Evolutionary conservation across 2,888 invertebrate species (phyloP), one percentile per base, ranked within the genome.

Genomic region (Athalia circularis): DNA sequence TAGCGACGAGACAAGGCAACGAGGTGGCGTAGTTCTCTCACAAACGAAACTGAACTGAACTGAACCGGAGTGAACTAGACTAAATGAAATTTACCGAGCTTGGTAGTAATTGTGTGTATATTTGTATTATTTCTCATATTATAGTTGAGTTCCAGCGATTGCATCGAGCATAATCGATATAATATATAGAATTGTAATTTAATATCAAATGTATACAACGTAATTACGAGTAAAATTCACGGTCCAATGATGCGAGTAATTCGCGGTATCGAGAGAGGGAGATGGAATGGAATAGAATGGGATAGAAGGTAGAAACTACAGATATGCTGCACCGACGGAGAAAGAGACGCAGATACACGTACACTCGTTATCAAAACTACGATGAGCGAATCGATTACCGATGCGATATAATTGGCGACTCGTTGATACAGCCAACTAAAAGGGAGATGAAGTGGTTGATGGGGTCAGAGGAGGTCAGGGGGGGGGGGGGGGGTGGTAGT

Each of bases 211-310:
- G 84, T 29, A 29, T 29, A 29, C 88, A 89, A 90, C 88, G 89
- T 89, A 89, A 89, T 90, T 89, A 90, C 87, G 87, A 87, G 87
- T 87, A 87, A 88, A 89, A 90, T 89, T 90, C 88, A 88, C 88
- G 90, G 89, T 89, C 88, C 88, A 88, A 79, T 85, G 88, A 87
- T 89, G 89, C 89, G 89, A 89, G 89, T 90, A 88, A 90, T 90
- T 89, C 87, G 87, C 50, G 62, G 50, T 62, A 50, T 50, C 43
- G 80, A 9, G 78, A 15, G 78, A 68, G 79, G n/a, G 59, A 50
- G 78, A 11, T 29, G 29, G 29, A 29, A 29, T 29, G 29, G 29
- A 29, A 29, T 29, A 29, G 29, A 29, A 29, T 2, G 29, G 29
- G 2, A 29, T 29, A 29, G 29, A 29, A 29, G 2, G 2, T 29